Evolutionary conservation across 2,113 vertebrate species (phyloP).

Genomic region (Lophochroa leadbeateri): DNA sequence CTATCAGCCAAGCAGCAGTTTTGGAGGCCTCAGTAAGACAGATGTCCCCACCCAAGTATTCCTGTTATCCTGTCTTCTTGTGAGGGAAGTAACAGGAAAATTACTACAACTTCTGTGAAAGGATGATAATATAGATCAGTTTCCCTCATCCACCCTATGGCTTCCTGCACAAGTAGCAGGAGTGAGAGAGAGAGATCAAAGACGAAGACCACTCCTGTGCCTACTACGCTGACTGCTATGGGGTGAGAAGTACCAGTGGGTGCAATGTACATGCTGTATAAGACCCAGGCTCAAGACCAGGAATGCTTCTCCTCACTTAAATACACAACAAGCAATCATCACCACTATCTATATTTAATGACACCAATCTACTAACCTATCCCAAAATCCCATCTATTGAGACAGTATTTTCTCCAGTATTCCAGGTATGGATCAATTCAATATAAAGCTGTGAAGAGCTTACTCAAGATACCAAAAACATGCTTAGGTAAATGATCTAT

Average conservation of each 20-base stretch:
- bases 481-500: not conserved
- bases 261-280: rapidly evolving
- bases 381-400: too few species aligned
- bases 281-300: not conserved
- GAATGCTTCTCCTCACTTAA: not conserved
- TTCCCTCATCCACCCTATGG: not conserved
- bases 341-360: not conserved
- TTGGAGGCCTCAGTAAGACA: not conserved
- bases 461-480: not conserved
- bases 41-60: not conserved
- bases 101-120: not conserved
- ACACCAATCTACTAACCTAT: not conserved
- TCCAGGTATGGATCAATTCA: not conserved
- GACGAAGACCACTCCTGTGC: too few species aligned
- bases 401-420: not conserved
- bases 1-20: not conserved
- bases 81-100: not conserved
- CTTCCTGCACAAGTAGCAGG: not conserved
- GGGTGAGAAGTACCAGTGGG: too few species aligned
- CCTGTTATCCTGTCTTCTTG: not conserved
- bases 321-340: not conserved
- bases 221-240: too few species aligned
- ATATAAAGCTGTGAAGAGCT: not conserved
- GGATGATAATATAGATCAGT: not conserved
- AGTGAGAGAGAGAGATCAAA: too few species aligned